A percentile compares a stretch with the other conserved stretches of the same genome.
Conservation (phyloP, 53 echinoderm and acorn worm species). For the Actinopyga echinites region DNA sequence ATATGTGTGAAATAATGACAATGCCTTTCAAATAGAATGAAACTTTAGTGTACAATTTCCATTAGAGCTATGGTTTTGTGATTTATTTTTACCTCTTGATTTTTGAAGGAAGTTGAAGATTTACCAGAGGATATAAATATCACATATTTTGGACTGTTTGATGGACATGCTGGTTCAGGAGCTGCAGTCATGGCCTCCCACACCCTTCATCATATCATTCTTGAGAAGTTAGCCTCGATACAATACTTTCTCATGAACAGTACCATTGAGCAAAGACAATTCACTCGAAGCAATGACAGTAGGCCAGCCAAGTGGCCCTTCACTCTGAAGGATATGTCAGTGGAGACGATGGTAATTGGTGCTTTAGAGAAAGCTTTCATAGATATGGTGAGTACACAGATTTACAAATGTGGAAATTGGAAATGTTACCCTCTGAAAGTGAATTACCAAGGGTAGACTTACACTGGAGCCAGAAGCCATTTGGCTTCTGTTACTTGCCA, state of each 20-base stretch:
- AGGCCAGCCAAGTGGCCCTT: slow-evolving; percentile 93
- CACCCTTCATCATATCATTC: slow-evolving; percentile 76
- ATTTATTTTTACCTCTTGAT: background rate
- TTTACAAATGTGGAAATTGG: too few species aligned
- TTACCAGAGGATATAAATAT: slow-evolving; percentile 60
- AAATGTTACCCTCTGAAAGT: too few species aligned
- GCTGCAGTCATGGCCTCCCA: slow-evolving; percentile 85
- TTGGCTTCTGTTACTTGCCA: too few species aligned
- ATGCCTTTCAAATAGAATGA: background rate
- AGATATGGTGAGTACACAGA: slow-evolving; percentile 78
- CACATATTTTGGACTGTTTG: slow-evolving; percentile 95
- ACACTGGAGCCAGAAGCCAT: too few species aligned
- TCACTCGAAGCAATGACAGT: slow-evolving; percentile 73
- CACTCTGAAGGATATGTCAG: slow-evolving; percentile 73
- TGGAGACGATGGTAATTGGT: slow-evolving; percentile 86
- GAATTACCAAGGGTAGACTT: too few species aligned
- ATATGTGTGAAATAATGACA: too few species aligned
- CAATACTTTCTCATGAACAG: slow-evolving; percentile 87
- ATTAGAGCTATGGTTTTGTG: background rate
- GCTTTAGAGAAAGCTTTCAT: slow-evolving; percentile 90
- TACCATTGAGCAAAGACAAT: slow-evolving; percentile 68
- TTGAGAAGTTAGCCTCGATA: slow-evolving; percentile 78
- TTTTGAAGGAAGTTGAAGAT: slow-evolving; percentile 73
- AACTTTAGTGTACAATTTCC: background rate
- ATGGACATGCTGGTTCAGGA: slow-evolving; percentile 96